Percentiles rank a stretch among this genome's conserved stretches.
Conservation (phyloP, 92 coral and sea anemone species). For the Palythoa heliodiscus region DNA sequence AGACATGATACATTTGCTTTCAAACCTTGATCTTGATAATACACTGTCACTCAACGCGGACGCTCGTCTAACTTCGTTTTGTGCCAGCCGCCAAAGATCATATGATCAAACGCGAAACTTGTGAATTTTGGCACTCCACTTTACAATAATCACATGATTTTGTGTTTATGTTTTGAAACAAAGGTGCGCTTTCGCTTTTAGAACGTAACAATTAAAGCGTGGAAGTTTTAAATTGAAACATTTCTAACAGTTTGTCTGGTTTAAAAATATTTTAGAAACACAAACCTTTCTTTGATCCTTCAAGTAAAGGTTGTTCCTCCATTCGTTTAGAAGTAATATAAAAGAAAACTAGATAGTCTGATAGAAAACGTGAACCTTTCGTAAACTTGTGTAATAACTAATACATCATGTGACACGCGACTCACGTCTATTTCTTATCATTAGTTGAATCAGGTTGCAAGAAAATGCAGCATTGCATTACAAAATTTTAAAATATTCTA, state of each 20-base stretch:
- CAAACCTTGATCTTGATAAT: no score
- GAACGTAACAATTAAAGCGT: neutral
- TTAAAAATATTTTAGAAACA: neutral
- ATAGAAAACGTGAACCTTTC: neutral
- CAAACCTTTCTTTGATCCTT: conserved; percentile 23
- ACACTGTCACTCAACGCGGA: no score
- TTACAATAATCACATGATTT: no score
- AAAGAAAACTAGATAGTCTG: neutral
- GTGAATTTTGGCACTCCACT: no score
- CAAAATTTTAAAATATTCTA: no score
- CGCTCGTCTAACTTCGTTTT: no score
- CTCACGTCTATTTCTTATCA: neutral
- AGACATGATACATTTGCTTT: no score
- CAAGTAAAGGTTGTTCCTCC: conserved; percentile 4
- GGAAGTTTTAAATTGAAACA: neutral
- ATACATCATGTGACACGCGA: neutral
- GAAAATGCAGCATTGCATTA: neutral
- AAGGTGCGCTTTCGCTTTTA: no score
- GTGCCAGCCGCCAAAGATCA: no score
- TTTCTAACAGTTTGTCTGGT: neutral
- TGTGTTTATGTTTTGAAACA: no score
- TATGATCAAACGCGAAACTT: no score
- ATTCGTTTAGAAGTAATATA: neutral
- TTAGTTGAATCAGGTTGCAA: neutral
- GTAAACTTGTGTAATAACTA: neutral